phyloP scores from a whole-genome alignment of 2,113 vertebrate genomes.

The Pedetes capensis region DNA sequence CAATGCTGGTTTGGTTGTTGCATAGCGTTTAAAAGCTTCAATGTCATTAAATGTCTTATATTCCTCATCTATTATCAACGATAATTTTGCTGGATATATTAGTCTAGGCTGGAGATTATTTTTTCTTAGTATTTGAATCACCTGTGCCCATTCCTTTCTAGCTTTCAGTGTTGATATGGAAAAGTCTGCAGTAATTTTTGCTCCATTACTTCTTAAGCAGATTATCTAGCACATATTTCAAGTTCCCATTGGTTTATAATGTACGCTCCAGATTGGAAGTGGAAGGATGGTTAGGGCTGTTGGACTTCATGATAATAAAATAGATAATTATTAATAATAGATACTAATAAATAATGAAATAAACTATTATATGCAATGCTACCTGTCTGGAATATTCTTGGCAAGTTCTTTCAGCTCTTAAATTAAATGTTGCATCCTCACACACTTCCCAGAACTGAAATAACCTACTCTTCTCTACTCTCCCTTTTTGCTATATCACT shows the following conservation, averaged over 20 bases:
- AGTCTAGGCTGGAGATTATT: too few species aligned
- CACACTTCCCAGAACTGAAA: neutral
- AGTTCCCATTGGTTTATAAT: neutral
- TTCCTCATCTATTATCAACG: too few species aligned
- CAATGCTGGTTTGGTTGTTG: too few species aligned
- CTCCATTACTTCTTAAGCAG: neutral
- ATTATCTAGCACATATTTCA: neutral
- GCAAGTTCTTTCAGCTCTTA: neutral
- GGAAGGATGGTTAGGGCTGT: neutral
- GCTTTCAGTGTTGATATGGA: too few species aligned
- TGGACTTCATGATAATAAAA: neutral
- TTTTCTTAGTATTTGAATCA: too few species aligned
- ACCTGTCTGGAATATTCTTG: neutral
- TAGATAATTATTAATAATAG: neutral
- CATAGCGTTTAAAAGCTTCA: too few species aligned
- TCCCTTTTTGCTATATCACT: neutral
- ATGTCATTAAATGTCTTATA: too few species aligned
- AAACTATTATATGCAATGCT: neutral
- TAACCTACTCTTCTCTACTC: neutral
- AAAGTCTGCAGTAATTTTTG: too few species aligned
- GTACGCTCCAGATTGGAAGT: neutral
- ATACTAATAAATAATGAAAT: neutral
- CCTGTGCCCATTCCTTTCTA: too few species aligned
- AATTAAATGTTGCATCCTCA: neutral
- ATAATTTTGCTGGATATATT: too few species aligned